Base-by-base conservation (phyloP, 2,888 invertebrate genomes). In the Choristoneura rosaceana region DNA sequence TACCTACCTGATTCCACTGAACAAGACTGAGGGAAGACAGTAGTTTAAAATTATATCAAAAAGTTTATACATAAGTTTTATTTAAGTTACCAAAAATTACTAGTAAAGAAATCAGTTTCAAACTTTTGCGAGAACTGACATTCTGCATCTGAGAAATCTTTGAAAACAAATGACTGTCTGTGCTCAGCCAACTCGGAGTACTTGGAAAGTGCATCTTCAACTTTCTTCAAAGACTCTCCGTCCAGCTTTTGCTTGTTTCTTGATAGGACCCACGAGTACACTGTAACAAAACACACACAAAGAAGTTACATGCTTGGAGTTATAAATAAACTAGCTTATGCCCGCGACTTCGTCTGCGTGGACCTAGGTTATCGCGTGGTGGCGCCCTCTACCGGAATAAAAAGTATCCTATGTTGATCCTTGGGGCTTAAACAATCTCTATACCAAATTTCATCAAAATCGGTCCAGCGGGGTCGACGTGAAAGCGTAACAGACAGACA, bases 211-310 rank as follows among this genome's bases (percentile, higher is more conserved):
- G 84, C 80, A 34, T 85, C 82, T 74, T 94, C 92, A 0, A 93
- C 85, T 38, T 86, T 87, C 77, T 88, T 90, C 52, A 91, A 74
- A 0, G 76, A 76, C 0, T 87, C 88, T 0, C 91, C 91, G 70
- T 89, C 81, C 0, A 93, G 80, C 33, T 86, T 87, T 0, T 87
- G 87, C 61, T 91, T 92, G 73, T 74, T 84, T 15, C 93, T 84
- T 3, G 92, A 87, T 0, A 93, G 79, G 4, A 93, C 81, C 93
- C 93, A 93, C 0, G 90, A 83, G 79, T 88, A 93, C 0, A 90
- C 93, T 94, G 87, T 9, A 89, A 90, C 73, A 38, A 64, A n/a
- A 50, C 4, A 47, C 14, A 3, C 3, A 14, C 14, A 12, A 45
- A 9, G 4, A 41, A 8, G 9, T 41, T 8, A 41, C 7, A 8